Percentiles rank a stretch among this genome's conserved stretches.
phyloP scores from a whole-genome alignment of 2,113 vertebrate genomes.

The Micromys minutus region DNA sequence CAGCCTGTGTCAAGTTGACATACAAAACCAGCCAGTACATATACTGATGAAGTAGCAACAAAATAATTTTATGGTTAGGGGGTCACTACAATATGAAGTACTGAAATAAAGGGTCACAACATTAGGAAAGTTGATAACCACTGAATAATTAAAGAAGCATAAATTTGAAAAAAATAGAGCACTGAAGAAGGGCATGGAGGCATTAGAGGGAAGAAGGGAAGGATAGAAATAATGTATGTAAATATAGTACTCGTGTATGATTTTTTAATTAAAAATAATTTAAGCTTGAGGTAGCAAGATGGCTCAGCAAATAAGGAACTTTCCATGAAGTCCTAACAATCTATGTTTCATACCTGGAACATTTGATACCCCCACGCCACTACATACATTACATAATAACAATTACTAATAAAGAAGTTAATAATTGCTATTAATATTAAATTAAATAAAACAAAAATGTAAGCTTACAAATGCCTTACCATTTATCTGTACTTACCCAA shows the following conservation, averaged over 20 bases:
- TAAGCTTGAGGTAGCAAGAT: not conserved
- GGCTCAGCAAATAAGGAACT: not conserved
- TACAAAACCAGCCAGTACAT: no score
- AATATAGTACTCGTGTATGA: not conserved
- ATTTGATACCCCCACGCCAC: not conserved
- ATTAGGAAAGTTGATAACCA: not conserved
- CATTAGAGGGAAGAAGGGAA: not conserved
- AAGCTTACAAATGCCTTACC: not conserved
- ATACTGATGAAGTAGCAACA: not conserved
- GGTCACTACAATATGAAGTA: not conserved
- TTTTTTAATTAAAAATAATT: not conserved
- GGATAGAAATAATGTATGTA: not conserved
- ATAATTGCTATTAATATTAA: not conserved
- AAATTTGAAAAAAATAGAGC: not conserved
- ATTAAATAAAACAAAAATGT: not conserved
- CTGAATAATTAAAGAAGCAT: not conserved
- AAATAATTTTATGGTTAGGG: not conserved
- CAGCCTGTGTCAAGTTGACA: no score
- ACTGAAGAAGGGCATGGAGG: not conserved
- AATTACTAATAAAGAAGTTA: no score
- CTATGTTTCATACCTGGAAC: not conserved
- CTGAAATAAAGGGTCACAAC: not conserved
- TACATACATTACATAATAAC: not conserved
- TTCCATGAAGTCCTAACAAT: not conserved
- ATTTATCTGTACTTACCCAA: not conserved